Percentiles rank a stretch among this genome's conserved stretches.
Conservation (phyloP, 2,888 invertebrate genomes). For the Halocaridina rubra region DNA sequence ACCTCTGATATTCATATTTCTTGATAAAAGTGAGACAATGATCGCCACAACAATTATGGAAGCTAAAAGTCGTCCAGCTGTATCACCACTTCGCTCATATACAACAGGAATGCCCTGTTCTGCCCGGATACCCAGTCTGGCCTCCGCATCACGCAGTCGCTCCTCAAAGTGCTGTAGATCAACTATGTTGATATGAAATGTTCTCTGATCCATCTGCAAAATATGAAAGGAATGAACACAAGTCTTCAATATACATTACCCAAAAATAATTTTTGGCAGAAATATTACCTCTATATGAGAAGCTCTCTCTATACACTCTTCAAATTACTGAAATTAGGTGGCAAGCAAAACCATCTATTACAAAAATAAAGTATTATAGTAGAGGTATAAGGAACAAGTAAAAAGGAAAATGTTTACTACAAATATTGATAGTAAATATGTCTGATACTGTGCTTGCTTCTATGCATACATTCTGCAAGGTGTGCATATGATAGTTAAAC, state of each 20-base stretch:
- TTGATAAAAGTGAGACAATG: slow-evolving; percentile 77
- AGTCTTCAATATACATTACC: no score
- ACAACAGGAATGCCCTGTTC: slow-evolving; percentile 82
- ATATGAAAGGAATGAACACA: not conserved
- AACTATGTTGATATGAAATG: slow-evolving; percentile 77
- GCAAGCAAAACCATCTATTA: no score
- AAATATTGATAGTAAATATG: no score
- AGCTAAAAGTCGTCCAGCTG: slow-evolving; percentile 78
- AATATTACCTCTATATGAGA: no score
- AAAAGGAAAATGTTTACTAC: no score
- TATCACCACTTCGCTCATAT: slow-evolving; percentile 83
- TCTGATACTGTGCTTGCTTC: no score
- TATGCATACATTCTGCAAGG: no score
- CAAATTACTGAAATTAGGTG: no score
- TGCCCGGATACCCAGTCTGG: slow-evolving; percentile 73
- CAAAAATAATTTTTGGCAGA: not conserved
- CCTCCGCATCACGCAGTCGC: slow-evolving; percentile 87
- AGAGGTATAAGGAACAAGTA: no score
- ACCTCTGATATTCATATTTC: slow-evolving; percentile 73
- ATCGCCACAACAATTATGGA: slow-evolving; percentile 78
- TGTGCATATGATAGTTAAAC: no score
- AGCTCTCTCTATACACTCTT: no score
- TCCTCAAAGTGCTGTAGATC: slow-evolving; percentile 89
- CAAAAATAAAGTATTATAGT: no score
- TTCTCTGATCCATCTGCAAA: slow-evolving; percentile 52